These are phyloP conservation scores for Drosophila lacicola DNA, from an alignment of 2,888 invertebrate genomes.

Conservation along the genomic window DNA sequence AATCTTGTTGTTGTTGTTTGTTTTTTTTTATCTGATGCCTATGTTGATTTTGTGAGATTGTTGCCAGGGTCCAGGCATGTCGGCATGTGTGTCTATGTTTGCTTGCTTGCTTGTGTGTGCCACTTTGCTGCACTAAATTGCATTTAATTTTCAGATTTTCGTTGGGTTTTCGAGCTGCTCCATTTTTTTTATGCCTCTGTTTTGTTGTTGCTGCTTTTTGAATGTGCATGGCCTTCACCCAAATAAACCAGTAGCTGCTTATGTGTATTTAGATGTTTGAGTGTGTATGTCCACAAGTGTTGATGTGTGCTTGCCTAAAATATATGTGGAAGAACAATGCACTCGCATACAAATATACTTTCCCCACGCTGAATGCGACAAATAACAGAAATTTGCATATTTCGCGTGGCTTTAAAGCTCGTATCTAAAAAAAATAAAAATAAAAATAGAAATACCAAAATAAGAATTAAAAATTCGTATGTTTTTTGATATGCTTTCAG, in stretches of 20 bases:
- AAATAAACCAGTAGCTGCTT: slow-evolving; percentile 60
- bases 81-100: slow-evolving; percentile 20
- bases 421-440: slow-evolving; percentile 27
- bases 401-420: slow-evolving; percentile 62
- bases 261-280: slow-evolving; percentile 22
- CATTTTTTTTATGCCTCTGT: slow-evolving; percentile 26
- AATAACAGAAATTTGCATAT: slow-evolving; percentile 67
- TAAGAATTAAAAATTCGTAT: slow-evolving; percentile 21
- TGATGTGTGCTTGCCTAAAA: slow-evolving; percentile 65
- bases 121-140: slow-evolving; percentile 80
- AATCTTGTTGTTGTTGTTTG: slow-evolving; percentile 9
- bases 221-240: slow-evolving; percentile 66
- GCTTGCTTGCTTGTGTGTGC: slow-evolving; percentile 38
- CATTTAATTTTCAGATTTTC: slow-evolving; percentile 77
- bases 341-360: slow-evolving; percentile 36
- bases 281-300: slow-evolving; percentile 35
- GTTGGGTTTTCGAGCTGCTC: slow-evolving; percentile 24
- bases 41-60: slow-evolving; percentile 58
- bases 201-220: slow-evolving; percentile 40
- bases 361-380: slow-evolving; percentile 46
- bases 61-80: slow-evolving; percentile 16
- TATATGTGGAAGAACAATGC: slow-evolving; percentile 73
- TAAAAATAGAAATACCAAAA: slow-evolving; percentile 32
- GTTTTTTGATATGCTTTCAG: slow-evolving; percentile 14
- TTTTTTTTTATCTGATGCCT: slow-evolving; percentile 51